phyloP scores from a whole-genome alignment of 2,797 vertebrate genomes.

The Agapornis canus region DNA sequence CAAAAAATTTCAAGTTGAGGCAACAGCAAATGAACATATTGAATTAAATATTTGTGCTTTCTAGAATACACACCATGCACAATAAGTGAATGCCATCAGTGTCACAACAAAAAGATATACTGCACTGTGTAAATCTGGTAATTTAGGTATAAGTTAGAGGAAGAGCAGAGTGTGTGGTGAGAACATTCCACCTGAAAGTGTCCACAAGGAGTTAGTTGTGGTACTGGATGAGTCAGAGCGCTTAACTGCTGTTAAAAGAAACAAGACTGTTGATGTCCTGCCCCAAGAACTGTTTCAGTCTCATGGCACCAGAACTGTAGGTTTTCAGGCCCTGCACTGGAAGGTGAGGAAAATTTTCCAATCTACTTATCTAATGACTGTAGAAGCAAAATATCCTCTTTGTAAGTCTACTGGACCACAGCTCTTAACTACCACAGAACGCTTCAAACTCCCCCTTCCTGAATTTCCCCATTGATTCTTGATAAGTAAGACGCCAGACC shows the following conservation, averaged over 20 bases:
- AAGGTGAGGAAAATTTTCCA: background rate
- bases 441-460: background rate
- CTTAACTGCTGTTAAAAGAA: background rate
- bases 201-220: background rate
- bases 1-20: background rate
- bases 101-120: background rate
- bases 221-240: background rate
- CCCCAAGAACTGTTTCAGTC: background rate
- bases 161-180: background rate
- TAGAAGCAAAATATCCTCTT: background rate
- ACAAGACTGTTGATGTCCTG: background rate
- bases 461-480: background rate
- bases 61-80: background rate
- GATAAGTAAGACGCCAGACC: background rate
- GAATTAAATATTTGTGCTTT: background rate
- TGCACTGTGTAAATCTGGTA: background rate
- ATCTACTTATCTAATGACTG: background rate
- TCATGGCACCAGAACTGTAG: background rate
- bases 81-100: background rate
- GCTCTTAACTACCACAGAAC: background rate
- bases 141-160: background rate
- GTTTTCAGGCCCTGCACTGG: background rate
- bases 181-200: background rate
- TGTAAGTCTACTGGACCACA: background rate
- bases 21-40: background rate